phyloP scores from a whole-genome alignment of 1,140 invertebrate species.

The Zaprionus camerounensis region DNA sequence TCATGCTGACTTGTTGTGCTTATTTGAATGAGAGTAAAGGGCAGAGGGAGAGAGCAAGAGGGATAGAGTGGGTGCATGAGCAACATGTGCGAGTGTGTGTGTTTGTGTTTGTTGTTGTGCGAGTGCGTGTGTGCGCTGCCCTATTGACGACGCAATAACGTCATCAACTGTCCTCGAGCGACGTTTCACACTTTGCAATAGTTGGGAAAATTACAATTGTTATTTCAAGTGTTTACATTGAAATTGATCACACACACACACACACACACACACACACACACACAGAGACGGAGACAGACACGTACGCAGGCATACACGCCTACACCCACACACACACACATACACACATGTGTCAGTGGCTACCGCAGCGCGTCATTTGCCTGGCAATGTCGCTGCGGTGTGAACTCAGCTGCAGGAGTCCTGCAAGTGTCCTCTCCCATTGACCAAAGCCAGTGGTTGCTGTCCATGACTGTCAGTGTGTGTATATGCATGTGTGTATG shows the following conservation, averaged over 20 bases:
- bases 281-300: slow-evolving; percentile 7
- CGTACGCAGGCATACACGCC: background rate
- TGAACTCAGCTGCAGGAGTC: slow-evolving; percentile 40
- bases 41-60: background rate
- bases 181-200: slow-evolving; percentile 67
- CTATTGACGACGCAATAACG: slow-evolving; percentile 68
- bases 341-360: slow-evolving; percentile 11
- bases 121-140: slow-evolving; percentile 22
- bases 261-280: slow-evolving; percentile 4
- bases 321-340: slow-evolving; percentile 15
- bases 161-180: slow-evolving; percentile 69
- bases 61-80: background rate
- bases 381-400: slow-evolving; percentile 34
- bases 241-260: slow-evolving; percentile 55
- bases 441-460: slow-evolving; percentile 11
- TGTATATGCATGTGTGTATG: background rate
- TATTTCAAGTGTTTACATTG: slow-evolving; percentile 68
- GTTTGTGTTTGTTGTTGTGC: background rate
- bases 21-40: slow-evolving; percentile 23
- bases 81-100: slow-evolving; percentile 43
- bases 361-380: slow-evolving; percentile 34
- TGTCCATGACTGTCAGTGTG: background rate
- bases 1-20: slow-evolving; percentile 12
- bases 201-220: slow-evolving; percentile 74
- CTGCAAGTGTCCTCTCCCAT: slow-evolving; percentile 12